phyloP scores from a whole-genome alignment of 2,888 invertebrate species.

The Siphlonurus alternatus region DNA sequence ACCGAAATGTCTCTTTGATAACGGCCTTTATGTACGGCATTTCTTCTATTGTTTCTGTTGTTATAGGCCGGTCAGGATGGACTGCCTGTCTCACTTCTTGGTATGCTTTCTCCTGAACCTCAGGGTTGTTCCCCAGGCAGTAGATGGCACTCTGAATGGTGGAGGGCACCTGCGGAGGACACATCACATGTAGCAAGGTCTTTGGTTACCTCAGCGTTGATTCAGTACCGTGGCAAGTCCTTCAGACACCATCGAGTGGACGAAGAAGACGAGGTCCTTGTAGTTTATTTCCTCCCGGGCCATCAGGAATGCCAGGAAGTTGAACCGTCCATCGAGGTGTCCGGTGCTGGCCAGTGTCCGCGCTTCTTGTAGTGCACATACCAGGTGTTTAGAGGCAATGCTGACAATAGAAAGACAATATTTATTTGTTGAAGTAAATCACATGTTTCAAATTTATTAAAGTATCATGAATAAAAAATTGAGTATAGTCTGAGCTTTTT shows the following conservation, averaged over 20 bases:
- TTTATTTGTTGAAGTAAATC: too few relatives aligned
- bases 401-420: conserved; percentile 5
- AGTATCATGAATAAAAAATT: background rate
- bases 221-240: conserved; percentile 28
- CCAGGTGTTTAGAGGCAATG: conserved; percentile 10
- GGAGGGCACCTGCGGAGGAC: conserved; percentile 23
- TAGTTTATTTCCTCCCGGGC: conserved; percentile 23
- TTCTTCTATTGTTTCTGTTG: conserved; percentile 18
- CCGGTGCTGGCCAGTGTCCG: conserved; percentile 19
- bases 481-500: too few relatives aligned
- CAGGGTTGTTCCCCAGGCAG: conserved; percentile 21
- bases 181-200: conserved; percentile 1
- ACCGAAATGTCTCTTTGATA: conserved; percentile 26
- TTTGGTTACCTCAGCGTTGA: background rate
- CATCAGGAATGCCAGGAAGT: conserved; percentile 27
- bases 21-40: conserved; percentile 25
- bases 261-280: conserved; percentile 27
- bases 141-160: conserved; percentile 22
- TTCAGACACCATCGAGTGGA: conserved; percentile 30
- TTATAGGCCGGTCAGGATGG: conserved; percentile 16
- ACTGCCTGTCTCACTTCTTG: conserved; percentile 19
- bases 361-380: conserved; percentile 22
- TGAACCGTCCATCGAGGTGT: conserved; percentile 22
- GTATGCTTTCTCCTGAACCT: conserved; percentile 21
- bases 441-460: background rate